These are phyloP conservation scores for Corvus moneduloides DNA, from an alignment of 2,113 vertebrate species.

Conservation along the genomic window DNA sequence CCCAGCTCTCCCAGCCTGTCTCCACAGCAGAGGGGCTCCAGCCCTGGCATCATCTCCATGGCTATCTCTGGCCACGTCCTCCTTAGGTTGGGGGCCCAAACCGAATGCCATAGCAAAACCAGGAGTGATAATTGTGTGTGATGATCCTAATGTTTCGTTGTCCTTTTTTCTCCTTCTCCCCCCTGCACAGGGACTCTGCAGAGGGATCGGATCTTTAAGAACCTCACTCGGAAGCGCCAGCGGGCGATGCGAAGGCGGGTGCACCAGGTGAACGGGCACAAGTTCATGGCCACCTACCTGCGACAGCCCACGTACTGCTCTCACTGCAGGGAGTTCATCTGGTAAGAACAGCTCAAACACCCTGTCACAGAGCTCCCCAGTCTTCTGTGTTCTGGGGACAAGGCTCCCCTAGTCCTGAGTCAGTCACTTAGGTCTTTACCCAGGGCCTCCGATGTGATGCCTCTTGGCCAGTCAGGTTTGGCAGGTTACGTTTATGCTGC, in stretches of 20 bases:
- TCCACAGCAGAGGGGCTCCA: neutral
- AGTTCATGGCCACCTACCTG: constrained; percentile 98
- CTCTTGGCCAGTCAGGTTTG: neutral
- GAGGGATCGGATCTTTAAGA: constrained; percentile 79
- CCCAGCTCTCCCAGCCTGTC: neutral
- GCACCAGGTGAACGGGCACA: constrained; percentile 97
- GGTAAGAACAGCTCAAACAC: constrained; percentile 70
- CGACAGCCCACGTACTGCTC: constrained; percentile 97
- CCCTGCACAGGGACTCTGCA: constrained; percentile 69
- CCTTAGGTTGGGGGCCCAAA: neutral
- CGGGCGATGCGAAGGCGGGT: constrained; percentile 87
- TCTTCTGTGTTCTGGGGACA: fast-evolving
- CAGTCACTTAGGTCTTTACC: neutral
- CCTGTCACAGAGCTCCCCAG: neutral
- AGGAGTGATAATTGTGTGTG: neutral
- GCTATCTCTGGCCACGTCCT: neutral
- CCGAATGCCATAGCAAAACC: neutral
- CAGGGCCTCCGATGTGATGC: fast-evolving
- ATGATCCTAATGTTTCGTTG: neutral
- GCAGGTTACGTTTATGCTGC: neutral
- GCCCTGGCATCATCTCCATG: neutral
- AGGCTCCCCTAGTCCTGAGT: fast-evolving
- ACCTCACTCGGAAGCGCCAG: constrained; percentile 90
- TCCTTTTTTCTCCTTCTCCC: too few species aligned
- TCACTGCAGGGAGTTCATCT: constrained; percentile 97